Percentiles rank a stretch among this genome's conserved stretches.
Conservation (phyloP, 2,113 vertebrate species). For the Psilopsiagon aurifrons region DNA sequence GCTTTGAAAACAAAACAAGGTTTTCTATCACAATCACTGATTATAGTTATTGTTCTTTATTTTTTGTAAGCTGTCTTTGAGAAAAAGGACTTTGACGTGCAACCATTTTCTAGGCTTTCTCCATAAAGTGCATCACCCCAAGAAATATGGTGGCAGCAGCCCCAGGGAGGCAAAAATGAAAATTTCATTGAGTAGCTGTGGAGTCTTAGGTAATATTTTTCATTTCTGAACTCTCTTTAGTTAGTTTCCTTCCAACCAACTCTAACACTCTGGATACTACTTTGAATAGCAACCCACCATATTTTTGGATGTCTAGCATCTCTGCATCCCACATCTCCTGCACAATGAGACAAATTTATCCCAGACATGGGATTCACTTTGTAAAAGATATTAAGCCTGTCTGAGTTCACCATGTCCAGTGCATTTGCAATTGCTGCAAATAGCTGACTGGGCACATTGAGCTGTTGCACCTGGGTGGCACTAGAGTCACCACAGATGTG, state of each 20-base stretch:
- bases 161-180: neutral
- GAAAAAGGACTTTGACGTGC: neutral
- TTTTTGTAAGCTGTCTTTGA: neutral
- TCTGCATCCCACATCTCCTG: neutral
- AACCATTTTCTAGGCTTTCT: neutral
- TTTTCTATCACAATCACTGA: neutral
- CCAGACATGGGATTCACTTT: neutral
- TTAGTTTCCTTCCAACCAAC: neutral
- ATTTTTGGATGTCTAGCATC: neutral
- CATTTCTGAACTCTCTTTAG: neutral
- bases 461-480: neutral
- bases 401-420: neutral
- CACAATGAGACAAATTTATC: neutral
- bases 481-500: neutral
- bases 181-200: neutral
- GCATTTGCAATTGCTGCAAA: neutral
- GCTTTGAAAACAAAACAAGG: neutral
- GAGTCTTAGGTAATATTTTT: neutral
- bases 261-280: neutral
- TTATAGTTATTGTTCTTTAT: neutral
- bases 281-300: neutral
- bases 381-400: neutral
- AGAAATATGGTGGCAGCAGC: neutral
- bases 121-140: neutral
- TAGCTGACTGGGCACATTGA: fast-evolving